Conservation (phyloP, 2,113 vertebrate genomes). For the Boulengerochromis microlepis region DNA sequence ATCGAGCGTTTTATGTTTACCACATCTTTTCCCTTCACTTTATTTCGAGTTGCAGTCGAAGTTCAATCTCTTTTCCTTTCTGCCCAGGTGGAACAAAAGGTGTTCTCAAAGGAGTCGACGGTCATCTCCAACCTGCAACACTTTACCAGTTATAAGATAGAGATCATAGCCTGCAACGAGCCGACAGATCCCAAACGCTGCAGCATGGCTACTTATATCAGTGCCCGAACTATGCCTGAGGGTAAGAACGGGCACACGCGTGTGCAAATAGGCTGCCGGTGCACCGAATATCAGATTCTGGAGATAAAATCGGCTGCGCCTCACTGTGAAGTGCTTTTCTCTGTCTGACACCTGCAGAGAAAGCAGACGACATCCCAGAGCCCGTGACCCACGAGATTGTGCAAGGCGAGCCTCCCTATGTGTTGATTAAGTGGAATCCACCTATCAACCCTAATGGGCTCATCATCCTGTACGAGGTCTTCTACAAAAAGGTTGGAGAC, state of each 20-base stretch:
- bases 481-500: conserved; percentile 83
- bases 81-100: conserved; percentile 73
- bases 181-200: conserved; percentile 71
- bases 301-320: neutral
- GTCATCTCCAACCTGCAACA: conserved; percentile 90
- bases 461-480: conserved; percentile 93
- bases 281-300: neutral
- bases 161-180: conserved; percentile 95
- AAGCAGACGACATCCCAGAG: conserved; percentile 85
- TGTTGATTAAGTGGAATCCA: conserved; percentile 85
- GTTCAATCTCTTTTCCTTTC: neutral
- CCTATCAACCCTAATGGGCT: conserved; percentile 88
- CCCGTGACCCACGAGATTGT: conserved; percentile 80
- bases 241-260: conserved; percentile 59
- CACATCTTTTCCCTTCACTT: neutral
- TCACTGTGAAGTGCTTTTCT: neutral
- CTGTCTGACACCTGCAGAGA: conserved; percentile 66
- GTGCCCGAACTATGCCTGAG: conserved; percentile 92
- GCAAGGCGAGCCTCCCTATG: conserved; percentile 72
- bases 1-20: neutral
- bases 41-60: neutral
- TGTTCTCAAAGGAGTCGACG: conserved; percentile 80
- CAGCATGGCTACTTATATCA: conserved; percentile 86
- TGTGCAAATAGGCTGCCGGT: neutral
- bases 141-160: conserved; percentile 94